Conservation (phyloP, 2,888 invertebrate genomes). For the Trissolcus brochymenae region DNA sequence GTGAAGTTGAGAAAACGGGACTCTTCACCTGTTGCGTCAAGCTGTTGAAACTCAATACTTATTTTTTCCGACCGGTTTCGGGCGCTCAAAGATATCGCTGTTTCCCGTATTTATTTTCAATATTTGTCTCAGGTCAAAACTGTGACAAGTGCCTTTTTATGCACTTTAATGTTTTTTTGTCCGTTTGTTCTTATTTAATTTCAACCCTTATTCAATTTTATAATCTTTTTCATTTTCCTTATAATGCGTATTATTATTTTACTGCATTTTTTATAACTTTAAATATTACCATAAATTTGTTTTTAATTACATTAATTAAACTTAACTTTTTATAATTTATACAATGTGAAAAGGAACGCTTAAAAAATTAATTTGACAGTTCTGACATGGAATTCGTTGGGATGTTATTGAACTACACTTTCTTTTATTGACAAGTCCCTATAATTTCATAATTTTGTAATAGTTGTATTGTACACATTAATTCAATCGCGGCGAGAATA, state of each 20-base stretch:
- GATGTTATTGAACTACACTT: slow-evolving; percentile 10
- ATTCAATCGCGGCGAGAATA: not conserved
- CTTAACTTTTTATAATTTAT: too few relatives aligned
- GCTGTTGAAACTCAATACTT: slow-evolving; percentile 42
- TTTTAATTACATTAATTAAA: too few relatives aligned
- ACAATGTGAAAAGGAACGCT: not conserved
- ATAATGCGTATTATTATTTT: too few relatives aligned
- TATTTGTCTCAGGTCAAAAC: slow-evolving; percentile 26
- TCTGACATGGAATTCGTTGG: not conserved
- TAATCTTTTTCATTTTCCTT: too few relatives aligned
- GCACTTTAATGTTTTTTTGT: too few relatives aligned
- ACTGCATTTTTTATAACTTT: too few relatives aligned
- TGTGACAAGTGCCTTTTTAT: slow-evolving; percentile 3
- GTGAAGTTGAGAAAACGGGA: slow-evolving; percentile 48
- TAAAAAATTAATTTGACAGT: not conserved
- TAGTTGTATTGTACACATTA: slow-evolving; percentile 17
- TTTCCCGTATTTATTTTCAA: slow-evolving; percentile 33
- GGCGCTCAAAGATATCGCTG: slow-evolving; percentile 23
- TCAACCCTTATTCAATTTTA: too few relatives aligned
- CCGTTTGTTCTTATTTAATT: too few relatives aligned
- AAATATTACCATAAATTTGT: too few relatives aligned
- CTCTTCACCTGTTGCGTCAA: slow-evolving; percentile 52
- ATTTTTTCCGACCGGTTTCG: slow-evolving; percentile 52
- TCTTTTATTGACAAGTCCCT: slow-evolving; percentile 1
- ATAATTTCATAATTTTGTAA: slow-evolving; percentile 28